Evolutionary conservation across 2,113 vertebrate species (phyloP).

Genomic region (Prunella himalayana): DNA sequence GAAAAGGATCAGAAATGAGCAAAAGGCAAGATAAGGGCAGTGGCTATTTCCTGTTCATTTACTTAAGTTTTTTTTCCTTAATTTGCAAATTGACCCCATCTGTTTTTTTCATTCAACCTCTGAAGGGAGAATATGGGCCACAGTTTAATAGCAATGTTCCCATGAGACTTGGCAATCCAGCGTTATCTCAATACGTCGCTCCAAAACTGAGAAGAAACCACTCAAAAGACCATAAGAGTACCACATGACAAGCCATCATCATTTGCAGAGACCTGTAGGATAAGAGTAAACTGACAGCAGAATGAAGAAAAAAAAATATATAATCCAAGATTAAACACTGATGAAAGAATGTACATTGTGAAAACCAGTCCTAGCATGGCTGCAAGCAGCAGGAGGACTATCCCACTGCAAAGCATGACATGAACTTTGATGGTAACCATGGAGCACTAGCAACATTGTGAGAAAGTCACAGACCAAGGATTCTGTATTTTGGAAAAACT

Average conservation of each 20-base stretch:
- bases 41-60: conserved; percentile 45
- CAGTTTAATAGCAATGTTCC: not conserved
- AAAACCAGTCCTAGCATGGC: not conserved
- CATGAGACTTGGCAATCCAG: not conserved
- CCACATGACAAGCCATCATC: not conserved
- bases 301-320: not conserved
- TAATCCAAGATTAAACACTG: not conserved
- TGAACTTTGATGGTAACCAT: not conserved
- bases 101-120: conserved; percentile 14
- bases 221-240: not conserved
- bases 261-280: not conserved
- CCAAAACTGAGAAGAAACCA: not conserved
- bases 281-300: not conserved
- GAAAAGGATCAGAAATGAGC: not conserved
- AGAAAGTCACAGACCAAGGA: not conserved
- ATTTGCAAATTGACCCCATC: conserved; percentile 16
- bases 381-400: not conserved
- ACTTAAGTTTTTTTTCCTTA: conserved; percentile 15
- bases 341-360: not conserved
- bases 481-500: not conserved
- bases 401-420: not conserved
- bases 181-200: not conserved
- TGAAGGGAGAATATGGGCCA: not conserved
- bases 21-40: not conserved
- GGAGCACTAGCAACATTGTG: not conserved